These are phyloP conservation scores for Macaca nemestrina DNA, from an alignment of 2,113 vertebrate genomes.

Conservation along the genomic window DNA sequence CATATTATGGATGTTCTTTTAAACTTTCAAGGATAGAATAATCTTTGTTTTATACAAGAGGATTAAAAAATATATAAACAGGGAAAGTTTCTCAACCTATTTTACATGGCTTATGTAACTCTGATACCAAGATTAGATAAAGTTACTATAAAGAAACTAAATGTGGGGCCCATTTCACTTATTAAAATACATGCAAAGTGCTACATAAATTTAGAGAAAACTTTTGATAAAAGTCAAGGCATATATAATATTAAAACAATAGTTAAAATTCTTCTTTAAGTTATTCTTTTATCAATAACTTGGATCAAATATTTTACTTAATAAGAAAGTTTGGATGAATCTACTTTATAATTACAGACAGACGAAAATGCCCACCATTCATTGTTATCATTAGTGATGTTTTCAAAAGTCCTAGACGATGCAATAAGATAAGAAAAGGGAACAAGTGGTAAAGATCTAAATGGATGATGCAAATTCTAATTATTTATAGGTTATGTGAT, in stretches of 20 bases:
- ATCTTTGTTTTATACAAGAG: neutral
- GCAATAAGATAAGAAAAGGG: neutral
- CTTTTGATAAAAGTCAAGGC: neutral
- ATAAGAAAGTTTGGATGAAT: neutral
- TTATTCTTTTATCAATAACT: neutral
- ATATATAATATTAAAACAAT: neutral
- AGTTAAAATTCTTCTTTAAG: neutral
- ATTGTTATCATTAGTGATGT: neutral
- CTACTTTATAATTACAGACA: neutral
- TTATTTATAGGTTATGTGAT: neutral
- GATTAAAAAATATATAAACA: neutral
- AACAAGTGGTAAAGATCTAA: neutral
- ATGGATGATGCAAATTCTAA: neutral
- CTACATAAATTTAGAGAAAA: neutral
- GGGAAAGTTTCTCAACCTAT: neutral
- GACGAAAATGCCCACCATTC: neutral
- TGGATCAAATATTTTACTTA: neutral
- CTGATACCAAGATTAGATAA: neutral
- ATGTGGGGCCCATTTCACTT: neutral
- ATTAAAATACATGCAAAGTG: neutral
- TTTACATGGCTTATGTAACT: neutral
- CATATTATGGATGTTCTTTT: neutral
- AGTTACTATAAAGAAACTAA: neutral
- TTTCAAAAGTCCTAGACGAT: neutral
- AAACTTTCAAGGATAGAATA: neutral